Evolutionary conservation across 2,888 invertebrate species (phyloP), one percentile per base, ranked within the genome.

Genomic region (Amphiduros pacificus): DNA sequence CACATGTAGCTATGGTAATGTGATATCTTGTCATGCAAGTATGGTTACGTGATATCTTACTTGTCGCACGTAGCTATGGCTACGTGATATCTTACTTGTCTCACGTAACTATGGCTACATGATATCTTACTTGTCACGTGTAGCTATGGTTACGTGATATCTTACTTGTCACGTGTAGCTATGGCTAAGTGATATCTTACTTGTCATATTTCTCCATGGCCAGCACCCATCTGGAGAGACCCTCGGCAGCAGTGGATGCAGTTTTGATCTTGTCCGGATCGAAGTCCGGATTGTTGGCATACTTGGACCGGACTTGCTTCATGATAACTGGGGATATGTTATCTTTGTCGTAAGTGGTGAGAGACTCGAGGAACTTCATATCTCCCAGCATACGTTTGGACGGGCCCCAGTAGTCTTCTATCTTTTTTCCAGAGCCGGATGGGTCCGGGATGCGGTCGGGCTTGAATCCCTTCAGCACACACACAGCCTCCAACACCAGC

Each of bases 211-310:
- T 73, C 52, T 83, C 82, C 77, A 83, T 83, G 61, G 83, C 83
- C 60, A 77, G 59, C n/a, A 79, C 75, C 82, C 82, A 83, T 63
- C 76, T 77, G 68, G 80, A 80, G 61, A 83, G 70, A 87, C 91
- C 94, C 84, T 95, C 94, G 74, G 92, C 92, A 6, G 95, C 95
- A 0, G 90, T 89, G 0, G 95, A 94, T 0, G 93, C 93, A 0
- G 88, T 84, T 77, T 89, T 90, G 32, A 95, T 88, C 84, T 94
- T 94, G 52, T 94, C 94, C 0, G 94, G 94, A 77, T 93, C 93
- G 78, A 96, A 95, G 55, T 90, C 91, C 60, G 92, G 90, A 77
- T 94, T 93, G 32, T 86, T 87, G 29, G 78, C 74, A 65, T 77
- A 83, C 88, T 78, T 81, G 2, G 74, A 64, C 29, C 83, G 71